phyloP scores from a whole-genome alignment of 2,113 vertebrate species.

The Epinephelus lanceolatus region DNA sequence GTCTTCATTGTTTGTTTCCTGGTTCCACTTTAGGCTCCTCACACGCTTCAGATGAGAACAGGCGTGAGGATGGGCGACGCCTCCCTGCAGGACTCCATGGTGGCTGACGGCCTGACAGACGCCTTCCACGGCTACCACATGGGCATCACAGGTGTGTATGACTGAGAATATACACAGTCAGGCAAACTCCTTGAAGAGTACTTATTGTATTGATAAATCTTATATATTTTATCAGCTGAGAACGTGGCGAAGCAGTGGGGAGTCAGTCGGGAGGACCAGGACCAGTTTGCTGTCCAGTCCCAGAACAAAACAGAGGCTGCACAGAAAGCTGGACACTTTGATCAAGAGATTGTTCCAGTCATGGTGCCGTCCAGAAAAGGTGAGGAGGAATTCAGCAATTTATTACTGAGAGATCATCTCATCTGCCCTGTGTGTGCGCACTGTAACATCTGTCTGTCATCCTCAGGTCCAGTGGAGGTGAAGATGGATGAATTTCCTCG shows the following conservation, averaged over 20 bases:
- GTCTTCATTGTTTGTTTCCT: neutral
- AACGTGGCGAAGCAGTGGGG: constrained; percentile 95
- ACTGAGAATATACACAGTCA: neutral
- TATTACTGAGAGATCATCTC: neutral
- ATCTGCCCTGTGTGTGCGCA: neutral
- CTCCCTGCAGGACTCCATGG: constrained; percentile 88
- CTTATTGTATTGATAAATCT: neutral
- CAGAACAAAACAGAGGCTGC: constrained; percentile 92
- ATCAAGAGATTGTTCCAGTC: constrained; percentile 94
- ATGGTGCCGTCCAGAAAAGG: constrained; percentile 92
- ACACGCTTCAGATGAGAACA: constrained; percentile 90
- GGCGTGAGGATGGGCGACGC: constrained; percentile 92
- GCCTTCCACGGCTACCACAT: constrained; percentile 95
- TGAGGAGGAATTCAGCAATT: constrained; percentile 11
- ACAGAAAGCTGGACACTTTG: constrained; percentile 93
- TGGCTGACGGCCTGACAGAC: constrained; percentile 93
- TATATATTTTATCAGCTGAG: constrained; percentile 86
- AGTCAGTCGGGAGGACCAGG: constrained; percentile 91
- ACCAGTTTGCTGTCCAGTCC: constrained; percentile 89
- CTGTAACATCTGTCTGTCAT: constrained; percentile 5
- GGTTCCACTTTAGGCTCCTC: constrained; percentile 87
- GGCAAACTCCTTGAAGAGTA: neutral
- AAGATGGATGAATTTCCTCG: constrained; percentile 93
- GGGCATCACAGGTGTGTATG: constrained; percentile 88
- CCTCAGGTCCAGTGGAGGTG: constrained; percentile 90